Evolutionary conservation across 64 coral and sea anemone species (phyloP), one percentile per base, ranked within the genome.

Genomic region (Trachythela sp.): DNA sequence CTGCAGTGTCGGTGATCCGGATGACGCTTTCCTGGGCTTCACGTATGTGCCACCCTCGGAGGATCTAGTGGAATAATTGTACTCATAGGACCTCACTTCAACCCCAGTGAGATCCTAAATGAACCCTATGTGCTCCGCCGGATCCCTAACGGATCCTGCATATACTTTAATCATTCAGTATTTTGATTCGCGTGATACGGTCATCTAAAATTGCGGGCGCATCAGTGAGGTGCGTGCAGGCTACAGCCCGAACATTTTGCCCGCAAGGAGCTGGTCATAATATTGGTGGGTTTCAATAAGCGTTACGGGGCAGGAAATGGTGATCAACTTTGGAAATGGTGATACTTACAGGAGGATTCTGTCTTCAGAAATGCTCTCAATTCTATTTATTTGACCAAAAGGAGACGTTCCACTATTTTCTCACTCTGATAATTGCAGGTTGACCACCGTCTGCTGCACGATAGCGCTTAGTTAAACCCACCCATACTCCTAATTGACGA

Each of bases 141-240:
- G 33, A 17, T 80, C 75, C 75, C 31, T 39, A 6, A 17, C 75
- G 33, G 30, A 80, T 35, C 31, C 20, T 80, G 31, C 75, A 80
- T 31, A 22, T 68, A 10, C 75, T 80, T 80, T 80, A 80, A 80
- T 80, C 32, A 80, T 20, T 39, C 31, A 80, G 37, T 39, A 37
- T 80, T 30, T 80, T 80, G 75, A 80, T 80, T 80, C 31, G 37
- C 30, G 75, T 39, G 37, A 80, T 80, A 80, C 75, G 37, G 75
- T 80, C 56, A 39, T 80, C 75, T 80, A 4, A 80, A 80, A 18
- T 80, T 80, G 75, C 75, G 37, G 33, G 75, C 75, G 30, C 42
- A 45, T 6, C 42, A 11, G 42, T 35, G 30, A 39, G 75, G 37
- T 80, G 75, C 33, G 75, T 80, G 75, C 31, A 80, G 37, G 37